Evolutionary conservation across 2,797 vertebrate species (phyloP).

Genomic region (Aselliscus stoliczkanus): DNA sequence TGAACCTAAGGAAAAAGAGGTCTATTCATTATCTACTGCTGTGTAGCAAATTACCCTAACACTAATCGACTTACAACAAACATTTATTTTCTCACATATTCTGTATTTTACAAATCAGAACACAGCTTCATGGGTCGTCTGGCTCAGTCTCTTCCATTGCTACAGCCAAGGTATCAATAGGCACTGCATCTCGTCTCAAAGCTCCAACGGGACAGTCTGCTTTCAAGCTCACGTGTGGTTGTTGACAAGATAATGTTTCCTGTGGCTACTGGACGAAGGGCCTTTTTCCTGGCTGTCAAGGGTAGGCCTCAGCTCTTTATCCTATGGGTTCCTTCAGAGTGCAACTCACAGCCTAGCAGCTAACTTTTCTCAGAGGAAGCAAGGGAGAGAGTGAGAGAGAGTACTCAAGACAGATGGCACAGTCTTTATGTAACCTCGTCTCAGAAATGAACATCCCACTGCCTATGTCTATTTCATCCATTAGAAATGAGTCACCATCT

Average conservation of each 20-base stretch:
- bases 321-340: neutral
- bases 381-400: neutral
- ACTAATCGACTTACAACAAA: neutral
- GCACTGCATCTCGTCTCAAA: neutral
- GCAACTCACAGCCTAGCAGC: neutral
- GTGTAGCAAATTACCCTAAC: neutral
- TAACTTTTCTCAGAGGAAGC: neutral
- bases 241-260: neutral
- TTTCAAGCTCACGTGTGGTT: neutral
- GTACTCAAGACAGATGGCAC: neutral
- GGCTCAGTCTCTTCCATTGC: neutral
- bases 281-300: neutral
- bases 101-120: neutral
- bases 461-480: neutral
- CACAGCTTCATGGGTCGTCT: neutral
- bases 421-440: neutral
- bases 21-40: neutral
- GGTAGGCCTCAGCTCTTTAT: neutral
- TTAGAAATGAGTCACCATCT: neutral
- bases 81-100: neutral
- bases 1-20: neutral
- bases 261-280: fast-evolving
- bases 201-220: neutral
- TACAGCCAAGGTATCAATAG: neutral
- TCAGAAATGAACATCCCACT: neutral